Percentiles rank a stretch among this genome's conserved stretches.
Evolutionary conservation across 1,140 invertebrate genomes (phyloP).

Genomic region (Hycleus phaleratus): DNA sequence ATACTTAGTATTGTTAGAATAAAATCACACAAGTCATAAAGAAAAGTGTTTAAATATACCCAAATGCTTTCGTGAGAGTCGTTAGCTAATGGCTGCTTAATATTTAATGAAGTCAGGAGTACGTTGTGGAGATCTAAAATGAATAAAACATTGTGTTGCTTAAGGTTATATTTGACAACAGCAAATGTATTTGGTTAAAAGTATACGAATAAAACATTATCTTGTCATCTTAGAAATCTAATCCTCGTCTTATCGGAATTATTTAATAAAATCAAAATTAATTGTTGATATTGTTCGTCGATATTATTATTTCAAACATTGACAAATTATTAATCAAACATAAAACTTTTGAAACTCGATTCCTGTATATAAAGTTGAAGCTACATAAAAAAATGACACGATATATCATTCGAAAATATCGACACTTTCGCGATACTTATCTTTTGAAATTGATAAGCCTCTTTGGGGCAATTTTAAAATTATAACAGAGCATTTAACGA

Average conservation of each 20-base stretch:
- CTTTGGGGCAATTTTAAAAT: constrained; percentile 4
- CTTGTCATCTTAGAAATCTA: constrained; percentile 13
- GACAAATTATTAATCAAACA: no score
- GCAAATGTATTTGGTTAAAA: constrained; percentile 14
- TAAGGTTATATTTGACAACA: constrained; percentile 15
- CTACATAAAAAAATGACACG: no score
- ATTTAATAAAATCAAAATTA: no score
- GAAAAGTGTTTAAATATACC: constrained; percentile 14
- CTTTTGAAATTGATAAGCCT: no score
- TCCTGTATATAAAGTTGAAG: no score
- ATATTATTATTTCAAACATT: no score
- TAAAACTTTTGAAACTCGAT: no score
- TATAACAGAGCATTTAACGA: constrained; percentile 2
- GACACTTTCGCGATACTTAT: no score
- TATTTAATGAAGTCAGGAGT: constrained; percentile 16
- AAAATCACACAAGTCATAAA: constrained; percentile 13
- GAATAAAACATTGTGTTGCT: constrained; percentile 14
- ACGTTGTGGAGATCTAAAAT: constrained; percentile 11
- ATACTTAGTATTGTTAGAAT: background rate
- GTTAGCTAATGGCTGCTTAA: constrained; percentile 16
- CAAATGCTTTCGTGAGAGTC: constrained; percentile 6
- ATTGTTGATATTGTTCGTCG: no score
- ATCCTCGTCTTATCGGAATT: background rate
- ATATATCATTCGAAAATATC: no score
- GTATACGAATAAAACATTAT: constrained; percentile 2